Conservation (phyloP, 2,797 vertebrate species). For the Hydrophis major region DNA sequence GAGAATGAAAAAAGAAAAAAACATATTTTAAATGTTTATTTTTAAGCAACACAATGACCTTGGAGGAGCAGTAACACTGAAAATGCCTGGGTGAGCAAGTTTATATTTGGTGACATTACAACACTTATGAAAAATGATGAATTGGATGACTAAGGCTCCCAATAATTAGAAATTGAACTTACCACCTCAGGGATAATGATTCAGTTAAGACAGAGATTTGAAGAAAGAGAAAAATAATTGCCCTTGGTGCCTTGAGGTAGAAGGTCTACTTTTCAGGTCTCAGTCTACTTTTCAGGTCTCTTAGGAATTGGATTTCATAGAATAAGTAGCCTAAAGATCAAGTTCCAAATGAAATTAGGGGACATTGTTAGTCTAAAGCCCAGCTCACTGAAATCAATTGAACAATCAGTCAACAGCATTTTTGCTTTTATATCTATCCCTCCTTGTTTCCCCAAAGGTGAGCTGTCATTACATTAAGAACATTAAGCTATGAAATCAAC, state of each 20-base stretch:
- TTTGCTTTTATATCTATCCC: neutral
- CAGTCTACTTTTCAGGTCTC: conserved; percentile 13
- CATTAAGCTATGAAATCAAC: neutral
- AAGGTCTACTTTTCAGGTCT: conserved; percentile 11
- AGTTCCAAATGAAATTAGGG: conserved; percentile 37
- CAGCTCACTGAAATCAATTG: conserved; percentile 22
- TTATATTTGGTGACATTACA: neutral
- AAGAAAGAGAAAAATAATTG: conserved; percentile 55
- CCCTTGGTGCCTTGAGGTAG: neutral
- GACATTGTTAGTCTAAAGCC: conserved; percentile 34
- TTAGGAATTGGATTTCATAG: neutral
- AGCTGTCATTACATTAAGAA: conserved; percentile 6
- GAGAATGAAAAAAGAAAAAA: neutral
- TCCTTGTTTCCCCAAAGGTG: neutral
- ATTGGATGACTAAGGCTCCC: conserved; percentile 25
- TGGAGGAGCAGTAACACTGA: neutral
- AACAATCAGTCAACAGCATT: conserved; percentile 20
- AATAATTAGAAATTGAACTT: conserved; percentile 33
- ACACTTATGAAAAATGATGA: neutral
- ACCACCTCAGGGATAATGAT: conserved; percentile 37
- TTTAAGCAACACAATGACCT: neutral
- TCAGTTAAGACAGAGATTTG: conserved; percentile 33
- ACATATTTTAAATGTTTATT: neutral
- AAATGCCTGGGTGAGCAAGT: neutral
- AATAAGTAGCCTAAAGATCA: neutral